Conservation (phyloP, 2,797 vertebrate species). For the Oreonectes daqikongensis region DNA sequence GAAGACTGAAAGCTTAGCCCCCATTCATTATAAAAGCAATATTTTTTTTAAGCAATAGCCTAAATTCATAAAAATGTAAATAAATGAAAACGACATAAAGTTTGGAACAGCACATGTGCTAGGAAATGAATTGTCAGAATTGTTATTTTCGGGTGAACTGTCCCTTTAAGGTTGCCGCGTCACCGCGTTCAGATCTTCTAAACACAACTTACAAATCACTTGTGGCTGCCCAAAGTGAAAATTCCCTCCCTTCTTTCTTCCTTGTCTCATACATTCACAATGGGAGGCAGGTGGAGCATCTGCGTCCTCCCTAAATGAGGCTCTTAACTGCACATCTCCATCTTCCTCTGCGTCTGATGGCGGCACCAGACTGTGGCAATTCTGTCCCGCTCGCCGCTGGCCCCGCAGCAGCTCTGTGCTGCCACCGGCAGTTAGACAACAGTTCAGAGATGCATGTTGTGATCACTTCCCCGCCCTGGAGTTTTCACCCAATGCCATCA, state of each 20-base stretch:
- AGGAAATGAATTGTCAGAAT: neutral
- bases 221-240: conserved; percentile 26
- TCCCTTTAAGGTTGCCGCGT: neutral
- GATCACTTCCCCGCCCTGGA: conserved; percentile 45
- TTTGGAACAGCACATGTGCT: neutral
- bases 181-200: neutral
- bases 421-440: conserved; percentile 55
- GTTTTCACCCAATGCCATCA: conserved; percentile 55
- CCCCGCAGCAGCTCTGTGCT: conserved; percentile 56
- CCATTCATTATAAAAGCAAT: too few species aligned
- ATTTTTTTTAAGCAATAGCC: neutral
- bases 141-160: neutral
- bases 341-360: conserved; percentile 48
- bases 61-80: neutral
- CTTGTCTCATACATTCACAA: conserved; percentile 26
- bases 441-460: conserved; percentile 47
- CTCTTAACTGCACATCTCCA: conserved; percentile 59
- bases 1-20: too few species aligned
- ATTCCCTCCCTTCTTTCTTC: neutral
- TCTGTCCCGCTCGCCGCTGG: conserved; percentile 42
- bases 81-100: neutral
- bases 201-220: conserved; percentile 6
- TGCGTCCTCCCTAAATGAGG: conserved; percentile 42
- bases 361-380: conserved; percentile 57
- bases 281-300: conserved; percentile 46